Evolutionary conservation across 2,113 vertebrate genomes (phyloP).

Genomic region (Corynorhinus townsendii): DNA sequence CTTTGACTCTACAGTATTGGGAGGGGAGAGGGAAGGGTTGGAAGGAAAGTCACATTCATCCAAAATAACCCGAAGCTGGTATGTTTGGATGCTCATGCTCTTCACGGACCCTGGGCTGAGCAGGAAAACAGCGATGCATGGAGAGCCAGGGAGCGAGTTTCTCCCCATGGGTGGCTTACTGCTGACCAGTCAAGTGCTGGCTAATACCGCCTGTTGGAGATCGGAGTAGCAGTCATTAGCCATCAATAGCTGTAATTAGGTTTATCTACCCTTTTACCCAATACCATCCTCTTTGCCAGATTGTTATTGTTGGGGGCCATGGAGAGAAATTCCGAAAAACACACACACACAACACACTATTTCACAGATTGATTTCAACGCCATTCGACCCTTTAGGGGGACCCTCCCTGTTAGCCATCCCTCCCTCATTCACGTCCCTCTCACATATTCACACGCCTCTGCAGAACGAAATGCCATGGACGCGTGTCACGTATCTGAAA

Average conservation of each 20-base stretch:
- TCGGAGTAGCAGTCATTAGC: conserved; percentile 45
- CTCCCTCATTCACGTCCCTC: conserved; percentile 25
- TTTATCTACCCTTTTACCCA: conserved; percentile 59
- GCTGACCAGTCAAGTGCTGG: conserved; percentile 42
- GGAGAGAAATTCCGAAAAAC: conserved; percentile 45
- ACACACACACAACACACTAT: background rate
- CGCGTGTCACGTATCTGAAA: conserved; percentile 61
- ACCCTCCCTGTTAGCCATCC: background rate
- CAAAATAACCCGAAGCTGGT: conserved; percentile 59
- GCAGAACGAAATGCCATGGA: conserved; percentile 4
- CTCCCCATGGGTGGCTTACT: conserved; percentile 30
- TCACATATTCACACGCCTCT: conserved; percentile 44
- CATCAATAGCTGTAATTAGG: conserved; percentile 65
- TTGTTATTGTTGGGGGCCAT: conserved; percentile 33
- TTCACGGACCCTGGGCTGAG: background rate
- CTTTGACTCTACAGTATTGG: conserved; percentile 76
- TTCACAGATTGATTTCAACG: conserved; percentile 39
- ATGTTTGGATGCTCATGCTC: conserved; percentile 44
- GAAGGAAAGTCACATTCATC: conserved; percentile 74
- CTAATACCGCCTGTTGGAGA: conserved; percentile 39
- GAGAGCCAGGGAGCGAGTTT: background rate
- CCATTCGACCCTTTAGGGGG: background rate
- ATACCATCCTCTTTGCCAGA: conserved; percentile 48
- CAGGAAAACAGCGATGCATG: background rate
- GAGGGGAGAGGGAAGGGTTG: conserved; percentile 66